Percentiles rank a stretch among this genome's conserved stretches.
These are phyloP conservation scores for Paramisgurnus dabryanus DNA, from an alignment of 2,113 vertebrate species.

Conservation along the genomic window DNA sequence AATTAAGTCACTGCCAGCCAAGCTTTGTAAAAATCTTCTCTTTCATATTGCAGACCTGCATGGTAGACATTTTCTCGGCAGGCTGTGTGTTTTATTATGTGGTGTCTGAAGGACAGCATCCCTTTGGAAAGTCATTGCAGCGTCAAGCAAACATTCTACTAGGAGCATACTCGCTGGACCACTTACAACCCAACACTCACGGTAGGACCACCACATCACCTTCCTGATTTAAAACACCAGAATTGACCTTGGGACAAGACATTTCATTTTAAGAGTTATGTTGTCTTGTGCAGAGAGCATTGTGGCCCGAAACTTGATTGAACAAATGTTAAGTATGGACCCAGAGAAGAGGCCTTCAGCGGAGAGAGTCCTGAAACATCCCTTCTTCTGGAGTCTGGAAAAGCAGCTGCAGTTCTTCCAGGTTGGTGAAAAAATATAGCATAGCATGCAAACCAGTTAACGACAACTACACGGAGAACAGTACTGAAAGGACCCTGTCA, in stretches of 20 bases:
- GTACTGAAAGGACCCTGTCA: too few species aligned
- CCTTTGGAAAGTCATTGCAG: constrained; percentile 95
- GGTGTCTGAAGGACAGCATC: constrained; percentile 89
- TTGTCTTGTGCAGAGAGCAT: constrained; percentile 76
- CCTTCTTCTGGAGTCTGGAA: constrained; percentile 95
- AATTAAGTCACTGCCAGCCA: too few species aligned
- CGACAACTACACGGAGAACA: too few species aligned
- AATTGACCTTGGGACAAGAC: not conserved
- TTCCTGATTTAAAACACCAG: not conserved
- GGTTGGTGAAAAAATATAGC: constrained; percentile 66
- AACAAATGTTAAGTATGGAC: constrained; percentile 91
- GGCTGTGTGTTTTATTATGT: constrained; percentile 97
- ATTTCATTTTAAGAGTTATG: not conserved
- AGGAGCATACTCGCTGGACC: constrained; percentile 84
- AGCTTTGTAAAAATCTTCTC: too few species aligned
- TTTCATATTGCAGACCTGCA: constrained; percentile 82
- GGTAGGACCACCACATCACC: constrained; percentile 72
- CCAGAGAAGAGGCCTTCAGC: constrained; percentile 87
- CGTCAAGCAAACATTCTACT: constrained; percentile 95
- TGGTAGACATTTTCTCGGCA: constrained; percentile 96
- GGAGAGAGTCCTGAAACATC: constrained; percentile 88
- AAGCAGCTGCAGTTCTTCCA: constrained; percentile 98
- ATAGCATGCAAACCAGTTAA: too few species aligned
- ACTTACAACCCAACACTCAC: constrained; percentile 80
- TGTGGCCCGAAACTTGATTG: constrained; percentile 86